Evolutionary conservation across 2,888 invertebrate species (phyloP), one percentile per base, ranked within the genome.

Genomic region (Scaptomyza cyrtandrae): DNA sequence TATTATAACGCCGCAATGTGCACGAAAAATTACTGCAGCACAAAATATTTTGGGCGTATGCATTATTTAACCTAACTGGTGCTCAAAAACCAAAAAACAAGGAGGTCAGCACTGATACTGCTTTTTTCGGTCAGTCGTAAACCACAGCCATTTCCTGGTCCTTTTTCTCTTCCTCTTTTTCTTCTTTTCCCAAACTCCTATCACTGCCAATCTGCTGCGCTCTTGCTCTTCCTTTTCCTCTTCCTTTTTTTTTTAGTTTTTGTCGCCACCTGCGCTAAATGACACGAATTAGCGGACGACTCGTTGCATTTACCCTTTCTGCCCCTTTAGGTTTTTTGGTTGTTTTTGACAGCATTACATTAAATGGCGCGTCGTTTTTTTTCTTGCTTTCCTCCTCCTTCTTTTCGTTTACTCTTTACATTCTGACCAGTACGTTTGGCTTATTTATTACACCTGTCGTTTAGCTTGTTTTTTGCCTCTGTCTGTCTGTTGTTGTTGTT

Each of bases 361-460:
- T 65, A 54, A 52, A 54, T 50, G 35, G 16, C 33, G 56, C 46
- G 39, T 44, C 31, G 46, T 57, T 56, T 80, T 77, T 59, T 14
- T 11, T n/a, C 4, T 52, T 2, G n/a, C 16, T 9, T 3, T 24
- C 24, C 24, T 24, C 24, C 24, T 24, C 24, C 24, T 24, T 5
- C 24, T 13, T 24, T 11, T 16, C 11, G 19, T 19, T 19, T 53
- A 44, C 33, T 65, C 33, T 70, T 35, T 56, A 62, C 66, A 67
- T 70, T 63, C 61, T 71, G 79, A 56, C 80, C 82, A 59, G 61
- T 75, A 67, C 71, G 67, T 53, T 74, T 69, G 71, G 84, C 80
- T 79, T 86, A 84, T 86, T 88, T 86, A 88, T 88, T 86, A 88
- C 86, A 88, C 86, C 86, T 86, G 85, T 84, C 81, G 88, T 76